Evolutionary conservation across 2,113 vertebrate species (phyloP).

Genomic region (Myrmecophaga tridactyla): DNA sequence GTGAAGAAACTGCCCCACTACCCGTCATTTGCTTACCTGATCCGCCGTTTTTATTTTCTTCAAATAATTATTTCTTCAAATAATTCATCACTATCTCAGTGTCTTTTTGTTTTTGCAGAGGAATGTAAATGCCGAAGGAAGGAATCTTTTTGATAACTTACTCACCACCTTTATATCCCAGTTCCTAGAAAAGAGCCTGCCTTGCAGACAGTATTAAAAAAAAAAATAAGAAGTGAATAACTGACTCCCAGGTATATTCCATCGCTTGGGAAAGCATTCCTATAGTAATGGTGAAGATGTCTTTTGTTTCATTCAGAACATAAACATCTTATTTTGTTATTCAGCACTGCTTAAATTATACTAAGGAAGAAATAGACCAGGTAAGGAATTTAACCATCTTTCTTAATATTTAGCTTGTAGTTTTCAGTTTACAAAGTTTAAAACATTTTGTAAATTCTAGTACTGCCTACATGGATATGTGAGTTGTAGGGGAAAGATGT

Average conservation of each 20-base stretch:
- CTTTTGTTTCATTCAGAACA: not conserved
- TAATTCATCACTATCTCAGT: not conserved
- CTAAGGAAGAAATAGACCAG: not conserved
- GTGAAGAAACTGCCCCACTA: not conserved
- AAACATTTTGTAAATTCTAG: not conserved
- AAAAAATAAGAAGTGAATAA: not conserved
- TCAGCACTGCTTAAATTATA: not conserved
- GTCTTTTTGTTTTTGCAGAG: not conserved
- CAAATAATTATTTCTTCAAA: not conserved
- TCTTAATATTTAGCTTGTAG: not conserved
- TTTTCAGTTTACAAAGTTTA: constrained; percentile 12
- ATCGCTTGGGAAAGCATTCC: not conserved
- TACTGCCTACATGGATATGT: not conserved
- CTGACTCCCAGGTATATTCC: not conserved
- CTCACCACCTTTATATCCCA: not conserved
- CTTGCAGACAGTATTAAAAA: not conserved
- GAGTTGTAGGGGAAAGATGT: not conserved
- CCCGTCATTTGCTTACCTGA: not conserved
- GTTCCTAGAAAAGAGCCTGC: not conserved
- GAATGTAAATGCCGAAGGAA: not conserved
- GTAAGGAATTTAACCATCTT: constrained; percentile 19
- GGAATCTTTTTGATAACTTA: not conserved
- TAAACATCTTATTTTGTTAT: not conserved
- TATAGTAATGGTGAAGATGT: not conserved
- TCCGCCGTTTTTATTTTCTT: not conserved